phyloP scores from a whole-genome alignment of 1,140 invertebrate genomes.

The Heliothis subflexa region DNA sequence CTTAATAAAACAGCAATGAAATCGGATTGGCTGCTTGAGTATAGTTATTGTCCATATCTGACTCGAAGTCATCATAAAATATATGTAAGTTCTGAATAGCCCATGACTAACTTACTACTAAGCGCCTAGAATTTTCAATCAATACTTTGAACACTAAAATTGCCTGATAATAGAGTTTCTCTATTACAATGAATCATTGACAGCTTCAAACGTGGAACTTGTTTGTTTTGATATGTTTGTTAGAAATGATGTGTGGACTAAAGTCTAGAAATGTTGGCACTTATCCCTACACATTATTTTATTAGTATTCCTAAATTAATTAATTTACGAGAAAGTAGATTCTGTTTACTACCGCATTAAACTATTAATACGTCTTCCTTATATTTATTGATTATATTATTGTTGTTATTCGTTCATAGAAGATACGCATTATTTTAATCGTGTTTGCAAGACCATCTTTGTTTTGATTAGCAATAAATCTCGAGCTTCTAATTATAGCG shows the following conservation, averaged over 20 bases:
- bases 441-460: neutral
- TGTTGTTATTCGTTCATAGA: neutral
- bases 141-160: neutral
- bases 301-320: neutral
- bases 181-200: neutral
- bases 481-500: neutral
- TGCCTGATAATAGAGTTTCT: neutral
- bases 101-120: too few species aligned
- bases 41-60: too few species aligned
- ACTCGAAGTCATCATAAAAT: too few species aligned
- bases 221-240: neutral
- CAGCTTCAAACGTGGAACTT: neutral
- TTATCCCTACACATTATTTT: neutral
- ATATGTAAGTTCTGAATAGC: too few species aligned
- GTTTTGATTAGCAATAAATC: conserved; percentile 7
- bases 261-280: neutral
- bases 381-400: conserved; percentile 19
- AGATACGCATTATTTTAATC: conserved; percentile 1
- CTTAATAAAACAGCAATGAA: too few species aligned
- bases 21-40: too few species aligned
- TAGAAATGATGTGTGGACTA: neutral
- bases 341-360: conserved; percentile 1
- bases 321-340: neutral
- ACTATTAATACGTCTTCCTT: conserved; percentile 4
- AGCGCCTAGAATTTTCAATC: too few species aligned